A percentile compares a stretch with the other conserved stretches of the same genome.
phyloP scores from a whole-genome alignment of 2,797 vertebrate species.

The Anabacerthia variegaticeps region DNA sequence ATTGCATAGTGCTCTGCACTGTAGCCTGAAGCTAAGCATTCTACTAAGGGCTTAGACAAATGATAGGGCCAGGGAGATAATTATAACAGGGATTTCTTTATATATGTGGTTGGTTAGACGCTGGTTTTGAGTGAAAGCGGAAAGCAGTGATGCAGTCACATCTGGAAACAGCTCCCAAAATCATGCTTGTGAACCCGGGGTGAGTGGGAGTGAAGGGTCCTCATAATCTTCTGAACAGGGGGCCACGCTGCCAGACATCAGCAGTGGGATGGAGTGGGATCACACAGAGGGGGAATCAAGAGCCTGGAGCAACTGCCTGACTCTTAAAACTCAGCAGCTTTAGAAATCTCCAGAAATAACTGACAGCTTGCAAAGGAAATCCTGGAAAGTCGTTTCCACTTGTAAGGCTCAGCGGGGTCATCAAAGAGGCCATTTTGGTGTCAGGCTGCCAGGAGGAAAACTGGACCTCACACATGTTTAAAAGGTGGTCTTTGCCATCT shows the following conservation, averaged over 20 bases:
- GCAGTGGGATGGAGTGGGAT: neutral
- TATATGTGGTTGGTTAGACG: conserved; percentile 68
- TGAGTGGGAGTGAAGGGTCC: neutral
- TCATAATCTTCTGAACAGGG: rapidly evolving
- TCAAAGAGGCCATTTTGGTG: neutral
- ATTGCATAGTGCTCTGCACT: conserved; percentile 52
- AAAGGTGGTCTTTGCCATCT: neutral
- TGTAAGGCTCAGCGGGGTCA: neutral
- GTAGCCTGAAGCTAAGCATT: conserved; percentile 63
- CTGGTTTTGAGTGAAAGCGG: neutral
- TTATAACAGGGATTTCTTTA: conserved; percentile 65
- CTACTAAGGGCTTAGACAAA: conserved; percentile 51
- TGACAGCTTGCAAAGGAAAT: neutral
- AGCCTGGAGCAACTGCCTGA: neutral
- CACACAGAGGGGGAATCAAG: neutral
- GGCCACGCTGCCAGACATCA: neutral
- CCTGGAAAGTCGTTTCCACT: neutral
- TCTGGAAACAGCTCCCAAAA: neutral
- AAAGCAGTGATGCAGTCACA: neutral
- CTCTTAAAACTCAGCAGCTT: neutral
- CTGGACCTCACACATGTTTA: neutral
- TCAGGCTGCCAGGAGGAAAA: neutral
- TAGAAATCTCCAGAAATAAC: neutral
- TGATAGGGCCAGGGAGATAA: conserved; percentile 65
- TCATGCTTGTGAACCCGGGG: rapidly evolving